Base-by-base conservation (phyloP, 2,797 vertebrate species). In the Chloroceryle amazona region DNA sequence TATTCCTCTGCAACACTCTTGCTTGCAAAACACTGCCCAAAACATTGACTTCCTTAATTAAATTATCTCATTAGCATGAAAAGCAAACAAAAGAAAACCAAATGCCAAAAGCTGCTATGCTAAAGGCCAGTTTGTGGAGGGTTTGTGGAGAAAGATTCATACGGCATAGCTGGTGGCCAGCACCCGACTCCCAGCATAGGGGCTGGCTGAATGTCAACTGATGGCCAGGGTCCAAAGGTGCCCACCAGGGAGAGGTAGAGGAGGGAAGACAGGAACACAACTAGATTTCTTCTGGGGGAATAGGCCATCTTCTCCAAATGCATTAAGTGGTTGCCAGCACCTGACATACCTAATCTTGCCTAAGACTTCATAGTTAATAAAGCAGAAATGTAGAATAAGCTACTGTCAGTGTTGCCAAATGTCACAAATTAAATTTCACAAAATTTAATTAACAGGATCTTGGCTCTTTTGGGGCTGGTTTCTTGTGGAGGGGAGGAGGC, bases 51-150 rank as follows among this genome's bases (percentile, higher is more conserved):
- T 88, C 80, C 80, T 92, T 94, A 93, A 96, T 96, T 95, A 90
- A 96, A 96, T 96, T 92, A 94, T 95, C 96, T 96, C 89, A 93
- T 96, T 97, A 96, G 90, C 89, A 93, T 67, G 86, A 87, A 92
- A 92, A 92, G 83, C 83, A 96, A 96, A 94, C 23, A 70, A 94
- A 95, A 66, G 81, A 52, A 92, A 91, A 73, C 25, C 70, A 95
- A 96, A 95, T 93, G 95, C 95, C 92, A 94, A 73, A 92, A 95
- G 90, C 87, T 89, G 92, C 70, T 4, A 11, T 29, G 58, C 47
- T 81, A 90, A 94, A 93, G 86, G 88, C 42, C 80, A 84, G 61
- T 41, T 75, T 0, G 0, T 19, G 70, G 35, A 54, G 67, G 49
- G 72, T 60, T 90, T 90, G 79, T 35, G 85, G 20, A 52, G 67